phyloP scores from a whole-genome alignment of 2,888 invertebrate species.

The Himalopsyche tibetana region DNA sequence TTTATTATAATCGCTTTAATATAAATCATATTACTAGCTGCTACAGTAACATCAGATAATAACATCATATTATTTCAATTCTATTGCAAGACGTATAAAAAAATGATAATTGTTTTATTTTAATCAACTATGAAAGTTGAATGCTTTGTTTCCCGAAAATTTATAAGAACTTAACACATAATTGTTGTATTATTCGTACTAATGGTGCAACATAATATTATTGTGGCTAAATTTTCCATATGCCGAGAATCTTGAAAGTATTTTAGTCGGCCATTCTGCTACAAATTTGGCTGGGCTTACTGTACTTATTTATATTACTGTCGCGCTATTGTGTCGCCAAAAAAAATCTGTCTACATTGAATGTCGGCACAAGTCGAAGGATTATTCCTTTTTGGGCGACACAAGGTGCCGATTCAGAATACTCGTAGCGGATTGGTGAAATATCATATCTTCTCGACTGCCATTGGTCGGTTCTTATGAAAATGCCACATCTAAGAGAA shows the following conservation, averaged over 20 bases:
- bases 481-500: conserved; percentile 32
- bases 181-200: too few relatives aligned
- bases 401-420: neutral
- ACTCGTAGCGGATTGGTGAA: conserved; percentile 35
- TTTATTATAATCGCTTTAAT: too few relatives aligned
- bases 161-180: too few relatives aligned
- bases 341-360: conserved; percentile 48
- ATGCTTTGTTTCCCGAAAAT: too few relatives aligned
- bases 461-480: conserved; percentile 48
- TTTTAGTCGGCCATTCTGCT: conserved; percentile 7
- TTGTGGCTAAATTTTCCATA: too few relatives aligned
- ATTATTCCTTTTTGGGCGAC: conserved; percentile 54
- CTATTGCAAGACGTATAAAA: too few relatives aligned
- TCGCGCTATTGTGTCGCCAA: conserved; percentile 54
- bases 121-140: too few relatives aligned
- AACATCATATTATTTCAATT: too few relatives aligned
- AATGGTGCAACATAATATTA: too few relatives aligned
- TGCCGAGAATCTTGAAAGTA: neutral
- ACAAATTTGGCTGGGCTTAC: conserved; percentile 12
- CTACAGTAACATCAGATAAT: too few relatives aligned
- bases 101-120: too few relatives aligned
- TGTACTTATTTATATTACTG: conserved; percentile 51
- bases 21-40: too few relatives aligned
- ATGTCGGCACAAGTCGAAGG: conserved; percentile 47
- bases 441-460: conserved; percentile 8